phyloP scores from a whole-genome alignment of 2,888 invertebrate species.

The Saturnia pavonia region DNA sequence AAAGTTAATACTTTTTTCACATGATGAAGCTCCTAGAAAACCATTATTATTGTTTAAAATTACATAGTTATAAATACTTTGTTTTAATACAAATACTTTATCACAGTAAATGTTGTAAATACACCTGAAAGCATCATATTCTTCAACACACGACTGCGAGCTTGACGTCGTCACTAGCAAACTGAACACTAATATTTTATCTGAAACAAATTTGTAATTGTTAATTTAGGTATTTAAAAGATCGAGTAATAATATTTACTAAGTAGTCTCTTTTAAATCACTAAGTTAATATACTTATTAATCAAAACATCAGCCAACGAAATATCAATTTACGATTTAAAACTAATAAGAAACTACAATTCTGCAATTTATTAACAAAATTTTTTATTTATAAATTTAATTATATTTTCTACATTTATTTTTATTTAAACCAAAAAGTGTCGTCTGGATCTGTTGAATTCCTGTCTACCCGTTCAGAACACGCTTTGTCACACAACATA shows the following conservation, averaged over 20 bases:
- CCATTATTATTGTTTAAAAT: not conserved
- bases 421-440: too few relatives aligned
- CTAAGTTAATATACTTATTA: not conserved
- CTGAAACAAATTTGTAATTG: constrained; percentile 5
- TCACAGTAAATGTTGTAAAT: constrained; percentile 14
- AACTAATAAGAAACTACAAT: not conserved
- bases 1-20: constrained; percentile 4
- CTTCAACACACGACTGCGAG: not conserved
- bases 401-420: too few relatives aligned
- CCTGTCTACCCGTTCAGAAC: too few relatives aligned
- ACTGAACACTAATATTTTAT: not conserved
- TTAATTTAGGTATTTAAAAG: not conserved
- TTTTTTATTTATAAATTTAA: too few relatives aligned
- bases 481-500: too few relatives aligned
- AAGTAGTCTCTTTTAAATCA: not conserved
- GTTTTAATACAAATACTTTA: not conserved
- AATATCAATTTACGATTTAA: not conserved
- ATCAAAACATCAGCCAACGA: not conserved
- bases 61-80: not conserved
- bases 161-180: not conserved
- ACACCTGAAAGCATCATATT: not conserved
- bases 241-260: not conserved
- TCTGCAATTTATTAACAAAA: too few relatives aligned
- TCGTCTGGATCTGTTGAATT: too few relatives aligned
- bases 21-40: not conserved